phyloP scores from a whole-genome alignment of 2,113 vertebrate genomes.

The Rhea americana region DNA sequence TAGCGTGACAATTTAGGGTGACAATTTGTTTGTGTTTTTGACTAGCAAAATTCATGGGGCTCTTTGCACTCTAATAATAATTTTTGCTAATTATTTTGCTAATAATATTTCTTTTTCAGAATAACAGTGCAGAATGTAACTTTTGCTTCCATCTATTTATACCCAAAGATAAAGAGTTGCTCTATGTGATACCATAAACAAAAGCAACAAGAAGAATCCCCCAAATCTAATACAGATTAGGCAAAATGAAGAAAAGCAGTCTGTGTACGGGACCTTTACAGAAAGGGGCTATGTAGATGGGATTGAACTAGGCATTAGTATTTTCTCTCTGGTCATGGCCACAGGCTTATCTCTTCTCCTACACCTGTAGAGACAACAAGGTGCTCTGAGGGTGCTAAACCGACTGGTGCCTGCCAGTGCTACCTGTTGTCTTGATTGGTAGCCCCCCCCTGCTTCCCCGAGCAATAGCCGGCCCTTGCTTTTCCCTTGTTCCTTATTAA shows the following conservation, averaged over 20 bases:
- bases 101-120: neutral
- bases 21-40: neutral
- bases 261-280: neutral
- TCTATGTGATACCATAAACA: neutral
- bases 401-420: neutral
- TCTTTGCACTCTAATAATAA: neutral
- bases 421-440: neutral
- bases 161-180: neutral
- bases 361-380: neutral
- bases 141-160: neutral
- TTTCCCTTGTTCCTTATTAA: neutral
- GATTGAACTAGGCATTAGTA: neutral
- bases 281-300: neutral
- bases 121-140: neutral
- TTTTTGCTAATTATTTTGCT: neutral
- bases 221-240: neutral
- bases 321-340: neutral
- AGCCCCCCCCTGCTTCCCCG: neutral
- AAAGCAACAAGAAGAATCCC: neutral
- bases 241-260: neutral
- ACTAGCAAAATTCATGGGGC: neutral
- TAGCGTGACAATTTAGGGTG: neutral
- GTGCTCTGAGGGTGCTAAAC: neutral
- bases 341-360: neutral
- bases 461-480: neutral